Base-by-base conservation (phyloP, 1,140 invertebrate species). In the Papilio polyxenes region DNA sequence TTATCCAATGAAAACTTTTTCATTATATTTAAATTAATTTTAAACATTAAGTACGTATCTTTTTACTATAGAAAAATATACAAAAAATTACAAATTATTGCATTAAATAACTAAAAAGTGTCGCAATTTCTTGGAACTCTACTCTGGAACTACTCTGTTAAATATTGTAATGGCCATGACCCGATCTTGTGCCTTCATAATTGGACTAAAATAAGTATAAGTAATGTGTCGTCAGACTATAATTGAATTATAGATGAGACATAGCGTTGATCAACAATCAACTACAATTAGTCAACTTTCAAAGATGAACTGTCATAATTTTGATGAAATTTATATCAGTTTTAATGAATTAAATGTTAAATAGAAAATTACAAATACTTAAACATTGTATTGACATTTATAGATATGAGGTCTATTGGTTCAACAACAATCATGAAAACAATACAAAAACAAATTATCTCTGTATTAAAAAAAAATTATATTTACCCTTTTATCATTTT, bases 401-500 rank as follows among this genome's bases (percentile, higher is more conserved):
- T 6, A 44, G 7, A 44, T 44, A 44, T 44, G 3, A 44, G 7
- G 4, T 6, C 40, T 44, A 44, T 6, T 44, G 40, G 4, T 44
- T 44, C 7, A 44, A 44, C 7, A 44, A 44, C 40, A 4, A 44
- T 44, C 40, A 44, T 31, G 23, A 31, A 31, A 20, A 69, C 20
- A 53, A 76, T 7, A 59, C 17, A 4, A n/a, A 59, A 17, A 23
- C 31, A 15, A 31, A 23, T 31, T 9, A 65, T 31, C 11, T 53
- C 20, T 49, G 65, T 75, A 76, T 77, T 37, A 20, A 76, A 62
- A 6, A 20, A 10, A 74, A 23, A 48, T 40, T 6, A 94, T 90
- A 81, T 93, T 94, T 88, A 98, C 97, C 95, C 98, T 98, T 92
- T 98, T 98, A 92, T 98, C 97, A 95, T 98, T 97, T 83, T 96